Percentiles rank a stretch among this genome's conserved stretches.
These are phyloP conservation scores for Troides aeacus DNA, from an alignment of 2,888 invertebrate genomes.

Conservation along the genomic window DNA sequence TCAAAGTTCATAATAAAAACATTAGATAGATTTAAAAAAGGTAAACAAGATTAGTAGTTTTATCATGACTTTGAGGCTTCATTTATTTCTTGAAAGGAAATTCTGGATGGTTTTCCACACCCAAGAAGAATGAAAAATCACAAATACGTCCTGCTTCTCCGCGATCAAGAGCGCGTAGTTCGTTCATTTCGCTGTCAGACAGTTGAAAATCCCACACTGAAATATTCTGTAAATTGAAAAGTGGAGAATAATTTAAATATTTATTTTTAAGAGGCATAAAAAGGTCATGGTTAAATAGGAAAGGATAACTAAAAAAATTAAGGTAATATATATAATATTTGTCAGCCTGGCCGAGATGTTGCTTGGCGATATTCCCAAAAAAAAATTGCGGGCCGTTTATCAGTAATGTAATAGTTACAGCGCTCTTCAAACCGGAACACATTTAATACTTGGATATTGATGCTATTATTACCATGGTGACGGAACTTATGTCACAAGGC, in stretches of 20 bases:
- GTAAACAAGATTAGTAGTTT: neutral
- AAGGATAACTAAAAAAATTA: neutral
- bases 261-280: neutral
- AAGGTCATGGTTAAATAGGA: neutral
- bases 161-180: constrained; percentile 82
- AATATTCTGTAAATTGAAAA: constrained; percentile 78
- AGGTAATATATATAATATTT: neutral
- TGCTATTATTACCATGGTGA: no score
- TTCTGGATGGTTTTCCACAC: constrained; percentile 85
- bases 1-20: no score
- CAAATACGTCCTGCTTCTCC: constrained; percentile 84
- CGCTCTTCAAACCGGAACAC: no score
- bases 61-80: neutral
- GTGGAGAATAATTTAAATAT: neutral
- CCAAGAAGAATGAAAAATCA: constrained; percentile 85
- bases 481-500: no score
- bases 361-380: no score
- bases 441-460: no score
- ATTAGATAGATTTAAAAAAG: neutral
- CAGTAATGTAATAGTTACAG: no score
- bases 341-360: no score
- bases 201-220: constrained; percentile 87
- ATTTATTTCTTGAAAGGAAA: constrained; percentile 82
- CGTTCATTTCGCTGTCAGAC: constrained; percentile 80
- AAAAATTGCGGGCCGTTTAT: no score